phyloP scores from a whole-genome alignment of 2,113 vertebrate species.

The Ptychochromis oligacanthus region DNA sequence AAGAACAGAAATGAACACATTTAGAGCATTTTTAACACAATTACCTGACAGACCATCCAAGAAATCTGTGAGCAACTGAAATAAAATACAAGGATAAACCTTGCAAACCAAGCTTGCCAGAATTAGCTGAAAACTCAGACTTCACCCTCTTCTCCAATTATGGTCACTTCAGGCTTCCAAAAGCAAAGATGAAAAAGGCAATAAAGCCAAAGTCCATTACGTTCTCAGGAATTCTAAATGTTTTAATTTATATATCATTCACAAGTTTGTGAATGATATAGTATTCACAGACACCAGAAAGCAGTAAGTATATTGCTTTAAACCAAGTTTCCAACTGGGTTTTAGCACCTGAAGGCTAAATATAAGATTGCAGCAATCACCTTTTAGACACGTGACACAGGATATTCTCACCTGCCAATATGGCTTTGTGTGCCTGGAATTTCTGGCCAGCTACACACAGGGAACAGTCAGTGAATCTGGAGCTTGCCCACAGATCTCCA shows the following conservation, averaged over 20 bases:
- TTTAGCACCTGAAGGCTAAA: background rate
- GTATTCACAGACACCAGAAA: background rate
- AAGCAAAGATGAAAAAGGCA: too few species aligned
- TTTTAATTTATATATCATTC: background rate
- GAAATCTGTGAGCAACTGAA: too few species aligned
- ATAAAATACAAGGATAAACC: too few species aligned
- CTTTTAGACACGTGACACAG: background rate
- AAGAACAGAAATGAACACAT: background rate
- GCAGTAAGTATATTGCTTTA: background rate
- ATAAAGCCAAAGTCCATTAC: too few species aligned
- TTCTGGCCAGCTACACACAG: conserved; percentile 91
- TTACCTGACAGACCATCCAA: background rate
- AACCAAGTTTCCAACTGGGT: background rate
- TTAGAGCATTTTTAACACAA: background rate
- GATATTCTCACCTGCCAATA: conserved; percentile 86
- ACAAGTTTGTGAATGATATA: too few species aligned
- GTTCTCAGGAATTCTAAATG: background rate
- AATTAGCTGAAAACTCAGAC: background rate
- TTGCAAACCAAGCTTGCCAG: background rate
- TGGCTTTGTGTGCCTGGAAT: conserved; percentile 93
- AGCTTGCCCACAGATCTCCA: conserved; percentile 91
- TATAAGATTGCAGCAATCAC: background rate
- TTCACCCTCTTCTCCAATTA: background rate
- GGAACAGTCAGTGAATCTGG: conserved; percentile 90
- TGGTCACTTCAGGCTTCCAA: background rate